Evolutionary conservation across 2,113 vertebrate genomes (phyloP), one percentile per base, ranked within the genome.

Genomic region (Glaucidium brasilianum): DNA sequence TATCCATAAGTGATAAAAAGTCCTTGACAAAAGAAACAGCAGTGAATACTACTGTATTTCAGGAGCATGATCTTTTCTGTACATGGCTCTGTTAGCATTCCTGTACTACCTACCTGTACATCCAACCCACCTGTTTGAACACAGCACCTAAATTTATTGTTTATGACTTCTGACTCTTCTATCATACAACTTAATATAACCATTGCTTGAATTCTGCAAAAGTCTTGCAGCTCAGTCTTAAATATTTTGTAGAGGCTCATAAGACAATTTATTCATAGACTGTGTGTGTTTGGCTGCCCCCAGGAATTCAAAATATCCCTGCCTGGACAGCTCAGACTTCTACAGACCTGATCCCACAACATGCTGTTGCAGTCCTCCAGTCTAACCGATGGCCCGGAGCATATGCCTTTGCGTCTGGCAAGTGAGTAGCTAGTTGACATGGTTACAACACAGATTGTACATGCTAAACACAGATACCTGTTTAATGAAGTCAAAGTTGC

Each of bases 321-420:
- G 98, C 99, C 26, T 99, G 99, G 99, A 99, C 97, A 95, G 75
- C 95, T 77, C 98, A 89, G 71, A 19, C 98, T 53, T 99, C 99
- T 30, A 99, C 99, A 80, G 81, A 82, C 59, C 96, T 99, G 64
- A 98, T 98, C 60, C 95, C 98, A 2, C 98, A 99, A 91, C 98
- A 99, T 26, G 99, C 99, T 60, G 52, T 99, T 35, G 99, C 99
- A 64, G 94, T 99, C 71, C 97, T 99, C 58, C 98, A 97, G 71
- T 99, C 99, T 15, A 99, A 99, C 92, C 97, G 99, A 82, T 99
- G 99, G 99, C 99, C 99, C 4, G 99, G 99, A 39, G 99, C 99
- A 3, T 98, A 98, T 26, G 97, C 99, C 20, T 99, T 99, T 93
- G 98, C 98, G 30, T 97, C 95, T 92, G 99, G 98, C 96, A 99